Base-by-base conservation (phyloP, 2,888 invertebrate species). In the Blastobasis lacticolella region DNA sequence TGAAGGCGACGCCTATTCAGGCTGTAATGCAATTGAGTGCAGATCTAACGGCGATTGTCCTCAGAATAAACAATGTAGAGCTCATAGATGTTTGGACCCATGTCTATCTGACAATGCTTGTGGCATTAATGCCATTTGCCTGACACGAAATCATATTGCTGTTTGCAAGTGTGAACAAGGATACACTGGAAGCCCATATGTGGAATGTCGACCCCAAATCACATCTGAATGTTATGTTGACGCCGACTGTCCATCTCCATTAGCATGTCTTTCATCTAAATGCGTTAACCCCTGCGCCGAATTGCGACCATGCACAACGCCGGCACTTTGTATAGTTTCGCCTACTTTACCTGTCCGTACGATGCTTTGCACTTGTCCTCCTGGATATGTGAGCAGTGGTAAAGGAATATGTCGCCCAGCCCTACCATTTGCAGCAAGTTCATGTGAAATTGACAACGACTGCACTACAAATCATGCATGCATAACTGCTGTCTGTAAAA, bases 351-450 rank as follows among this genome's bases (percentile, higher is more conserved):
- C 97, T 0, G 94, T 96, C 5, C 90, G 96, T 57, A 96, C 96
- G 0, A 95, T 97, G 94, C 91, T 95, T 42, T 97, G 97, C 72
- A 91, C 95, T 4, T 97, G 97, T 66, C 95, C 96, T 37, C 94
- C 94, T 49, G 97, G 97, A 10, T 96, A 95, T 66, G 91, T 95
- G 4, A 95, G 94, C 78, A 94, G 93, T 59, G 96, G 95, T 51
- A 95, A 95, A 48, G 95, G 95, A 38, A 91, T 93, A 44, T 95
- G 96, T 70, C 92, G 92, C 54, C 92, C 95, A 3, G 92, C 92
- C n/a, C 90, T 90, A 44, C 88, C 93, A 1, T 79, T 93, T 5
- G 71, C 85, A 6, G 89, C 90, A 48, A 88, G 91, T 4, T 91
- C 92, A 48, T 97, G 96, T 73, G 90, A 91, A 60, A 89, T 90